Evolutionary conservation across 2,888 invertebrate genomes (phyloP).

Genomic region (Dolichopus griseipennis): DNA sequence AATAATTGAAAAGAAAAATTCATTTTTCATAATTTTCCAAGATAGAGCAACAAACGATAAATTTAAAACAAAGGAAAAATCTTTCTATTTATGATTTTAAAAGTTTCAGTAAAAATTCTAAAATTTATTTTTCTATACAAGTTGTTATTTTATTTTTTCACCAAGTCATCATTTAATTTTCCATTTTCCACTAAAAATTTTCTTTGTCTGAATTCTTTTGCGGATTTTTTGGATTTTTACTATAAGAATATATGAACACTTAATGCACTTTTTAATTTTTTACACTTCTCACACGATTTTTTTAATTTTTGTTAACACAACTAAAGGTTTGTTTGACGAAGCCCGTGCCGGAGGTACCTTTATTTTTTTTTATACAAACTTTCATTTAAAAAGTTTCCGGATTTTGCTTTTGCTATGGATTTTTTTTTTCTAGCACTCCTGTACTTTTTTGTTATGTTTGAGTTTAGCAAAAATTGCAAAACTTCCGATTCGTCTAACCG

Average conservation of each 20-base stretch:
- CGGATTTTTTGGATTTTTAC: not conserved
- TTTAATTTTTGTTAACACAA: not conserved
- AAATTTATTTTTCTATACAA: too few relatives aligned
- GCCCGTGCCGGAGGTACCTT: too few relatives aligned
- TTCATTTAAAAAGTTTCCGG: not conserved
- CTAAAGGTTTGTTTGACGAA: not conserved
- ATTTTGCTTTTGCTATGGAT: too few relatives aligned
- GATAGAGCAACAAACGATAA: too few relatives aligned
- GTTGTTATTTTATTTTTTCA: not conserved
- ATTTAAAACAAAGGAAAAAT: too few relatives aligned
- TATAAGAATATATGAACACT: not conserved
- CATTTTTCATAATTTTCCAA: too few relatives aligned
- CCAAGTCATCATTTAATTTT: conserved; percentile 6
- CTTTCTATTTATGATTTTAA: too few relatives aligned
- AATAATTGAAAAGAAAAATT: too few relatives aligned
- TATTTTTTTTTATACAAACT: not conserved
- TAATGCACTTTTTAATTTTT: not conserved
- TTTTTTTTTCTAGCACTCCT: too few relatives aligned
- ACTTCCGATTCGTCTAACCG: not conserved
- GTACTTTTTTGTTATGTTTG: too few relatives aligned
- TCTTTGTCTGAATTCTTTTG: not conserved
- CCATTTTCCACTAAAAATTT: not conserved
- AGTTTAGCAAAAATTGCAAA: not conserved
- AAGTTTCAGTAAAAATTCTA: too few relatives aligned
- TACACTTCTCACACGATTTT: not conserved